Conservation (phyloP, 2,797 vertebrate species). For the Notamacropus eugenii region DNA sequence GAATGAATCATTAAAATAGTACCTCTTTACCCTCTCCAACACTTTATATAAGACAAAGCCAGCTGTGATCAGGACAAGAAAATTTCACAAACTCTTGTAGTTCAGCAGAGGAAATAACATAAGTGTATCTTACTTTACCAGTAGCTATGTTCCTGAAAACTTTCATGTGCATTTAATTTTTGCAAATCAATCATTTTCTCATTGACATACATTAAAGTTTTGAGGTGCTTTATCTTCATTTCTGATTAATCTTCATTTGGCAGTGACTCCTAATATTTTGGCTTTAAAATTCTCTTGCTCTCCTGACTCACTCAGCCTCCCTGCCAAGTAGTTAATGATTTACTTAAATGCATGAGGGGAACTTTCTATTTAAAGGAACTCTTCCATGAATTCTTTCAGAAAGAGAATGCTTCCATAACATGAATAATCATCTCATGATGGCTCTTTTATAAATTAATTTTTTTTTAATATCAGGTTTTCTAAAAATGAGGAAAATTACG, state of each 20-base stretch:
- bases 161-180: not conserved
- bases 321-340: conserved; percentile 43
- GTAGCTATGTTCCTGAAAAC: not conserved
- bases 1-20: conserved; percentile 46
- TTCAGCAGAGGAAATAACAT: not conserved
- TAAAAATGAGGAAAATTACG: conserved; percentile 20
- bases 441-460: conserved; percentile 43
- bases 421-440: conserved; percentile 14
- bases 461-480: conserved; percentile 48
- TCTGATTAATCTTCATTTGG: conserved; percentile 38
- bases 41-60: conserved; percentile 13
- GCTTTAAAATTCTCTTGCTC: conserved; percentile 47
- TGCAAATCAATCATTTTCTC: conserved; percentile 19
- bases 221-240: conserved; percentile 45
- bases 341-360: conserved; percentile 14
- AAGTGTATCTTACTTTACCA: not conserved
- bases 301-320: not conserved
- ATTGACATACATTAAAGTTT: conserved; percentile 32
- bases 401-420: conserved; percentile 48
- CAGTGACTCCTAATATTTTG: conserved; percentile 13
- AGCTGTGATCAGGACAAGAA: not conserved
- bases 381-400: conserved; percentile 31
- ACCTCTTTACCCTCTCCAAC: not conserved
- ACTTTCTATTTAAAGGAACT: conserved; percentile 39
- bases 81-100: not conserved